phyloP scores from a whole-genome alignment of 2,113 vertebrate genomes.

The Halichoerus grypus region DNA sequence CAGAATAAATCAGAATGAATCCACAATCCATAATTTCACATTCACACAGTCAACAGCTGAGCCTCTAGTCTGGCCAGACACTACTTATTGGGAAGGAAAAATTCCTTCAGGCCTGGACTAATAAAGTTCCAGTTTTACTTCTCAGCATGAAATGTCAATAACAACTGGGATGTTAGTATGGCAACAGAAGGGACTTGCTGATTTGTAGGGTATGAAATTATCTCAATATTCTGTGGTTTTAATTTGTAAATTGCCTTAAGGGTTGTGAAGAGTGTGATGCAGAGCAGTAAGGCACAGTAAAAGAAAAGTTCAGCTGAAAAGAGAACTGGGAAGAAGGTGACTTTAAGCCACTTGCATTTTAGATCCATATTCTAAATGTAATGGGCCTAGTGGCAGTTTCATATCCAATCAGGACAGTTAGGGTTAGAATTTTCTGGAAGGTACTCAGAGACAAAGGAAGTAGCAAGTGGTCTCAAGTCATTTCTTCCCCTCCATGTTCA shows the following conservation, averaged over 20 bases:
- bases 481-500: neutral
- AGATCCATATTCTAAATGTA: conserved; percentile 23
- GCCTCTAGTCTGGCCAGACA: neutral
- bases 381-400: neutral
- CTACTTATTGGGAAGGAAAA: neutral
- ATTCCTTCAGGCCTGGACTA: neutral
- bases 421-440: neutral
- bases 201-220: conserved; percentile 54
- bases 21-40: neutral
- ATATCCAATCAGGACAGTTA: neutral
- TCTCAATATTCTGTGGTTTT: conserved; percentile 64
- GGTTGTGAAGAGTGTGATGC: neutral
- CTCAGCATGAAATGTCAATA: conserved; percentile 55
- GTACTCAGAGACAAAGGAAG: conserved; percentile 40
- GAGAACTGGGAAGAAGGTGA: conserved; percentile 24
- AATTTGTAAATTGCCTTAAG: conserved; percentile 65
- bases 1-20: neutral
- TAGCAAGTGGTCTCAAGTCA: neutral
- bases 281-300: neutral
- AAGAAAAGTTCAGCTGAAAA: conserved; percentile 61
- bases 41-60: neutral
- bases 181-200: conserved; percentile 38
- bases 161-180: conserved; percentile 16
- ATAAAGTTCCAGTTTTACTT: conserved; percentile 68
- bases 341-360: conserved; percentile 21